phyloP scores from a whole-genome alignment of 1,140 invertebrate species.

The Amyelois transitella region DNA sequence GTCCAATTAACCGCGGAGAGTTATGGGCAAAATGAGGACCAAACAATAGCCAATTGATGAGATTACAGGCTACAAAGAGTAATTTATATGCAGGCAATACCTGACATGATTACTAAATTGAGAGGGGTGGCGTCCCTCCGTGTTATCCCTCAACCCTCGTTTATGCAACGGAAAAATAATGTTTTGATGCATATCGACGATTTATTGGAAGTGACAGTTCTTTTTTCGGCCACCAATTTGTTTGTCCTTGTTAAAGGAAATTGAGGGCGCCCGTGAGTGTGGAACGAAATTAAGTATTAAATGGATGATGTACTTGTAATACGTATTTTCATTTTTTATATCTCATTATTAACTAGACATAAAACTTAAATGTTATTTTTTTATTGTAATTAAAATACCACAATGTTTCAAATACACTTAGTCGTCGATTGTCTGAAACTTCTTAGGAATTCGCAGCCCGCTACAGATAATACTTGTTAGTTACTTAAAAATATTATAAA shows the following conservation, averaged over 20 bases:
- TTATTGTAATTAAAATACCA: no score
- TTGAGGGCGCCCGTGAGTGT: constrained; percentile 17
- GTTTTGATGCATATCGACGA: constrained; percentile 30
- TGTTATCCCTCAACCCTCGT: constrained; percentile 24
- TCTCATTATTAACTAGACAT: no score
- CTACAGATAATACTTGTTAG: no score
- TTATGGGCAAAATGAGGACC: constrained; percentile 13
- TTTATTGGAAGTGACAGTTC: constrained; percentile 31
- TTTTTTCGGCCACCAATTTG: constrained; percentile 15
- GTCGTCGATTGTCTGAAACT: no score
- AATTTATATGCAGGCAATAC: constrained; percentile 65
- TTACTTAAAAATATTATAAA: no score
- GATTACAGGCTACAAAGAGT: constrained; percentile 53
- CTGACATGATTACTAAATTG: constrained; percentile 61
- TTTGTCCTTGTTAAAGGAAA: constrained; percentile 20
- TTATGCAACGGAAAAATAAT: constrained; percentile 33
- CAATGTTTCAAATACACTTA: no score
- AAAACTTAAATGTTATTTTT: no score
- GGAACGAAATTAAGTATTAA: constrained; percentile 14
- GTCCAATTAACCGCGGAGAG: neutral
- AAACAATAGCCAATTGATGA: constrained; percentile 37
- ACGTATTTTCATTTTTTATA: no score
- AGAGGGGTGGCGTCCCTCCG: constrained; percentile 24
- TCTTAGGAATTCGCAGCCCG: no score
- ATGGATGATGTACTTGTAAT: no score